Evolutionary conservation across 2,888 invertebrate genomes (phyloP), one percentile per base, ranked within the genome.

Genomic region (Pheosia gnoma): DNA sequence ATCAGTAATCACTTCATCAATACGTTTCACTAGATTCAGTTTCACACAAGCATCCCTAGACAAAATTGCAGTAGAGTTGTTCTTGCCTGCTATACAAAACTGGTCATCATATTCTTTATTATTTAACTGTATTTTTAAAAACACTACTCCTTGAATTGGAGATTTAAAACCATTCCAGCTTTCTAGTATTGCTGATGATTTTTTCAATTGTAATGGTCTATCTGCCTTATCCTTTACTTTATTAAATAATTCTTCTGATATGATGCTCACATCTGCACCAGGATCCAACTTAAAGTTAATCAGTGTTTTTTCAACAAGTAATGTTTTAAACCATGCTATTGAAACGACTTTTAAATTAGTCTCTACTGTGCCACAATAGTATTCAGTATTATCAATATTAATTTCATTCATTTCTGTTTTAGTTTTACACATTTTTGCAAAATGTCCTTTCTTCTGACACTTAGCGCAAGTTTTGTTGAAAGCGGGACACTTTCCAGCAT

Each of bases 141-240:
- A 6, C 3, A 51, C 25, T 25, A 8, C 53, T 36, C 53, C 53
- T 9, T 53, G 11, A 7, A 53, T 37, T n/a, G 53, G 53, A 37
- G 53, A n/a, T 10, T 36, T 37, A 53, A 53, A 53, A n/a, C 53
- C 53, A 37, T 53, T 53, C 53, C 53, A 53, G 53, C 25, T 53
- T 53, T 53, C 53, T 36, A 53, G 37, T 8, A 37, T 9, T 53
- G 53, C 53, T 4, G 11, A 13, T 36, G 53, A 53, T 9, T 36
- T 5, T 7, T n/a, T 37, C 36, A 53, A 13, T 4, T 36, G 4
- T 6, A 53, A 4, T 3, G 53, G 37, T 37, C 53, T 4, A 53
- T 53, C 53, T 9, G 53, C 53, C 5, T 37, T 53, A 10, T 53
- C 36, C 36, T 53, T 53, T 5, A 53, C 13, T 53, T 53, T 37